These are phyloP conservation scores for Gila robusta DNA, from an alignment of 2,797 vertebrate species.

Conservation along the genomic window DNA sequence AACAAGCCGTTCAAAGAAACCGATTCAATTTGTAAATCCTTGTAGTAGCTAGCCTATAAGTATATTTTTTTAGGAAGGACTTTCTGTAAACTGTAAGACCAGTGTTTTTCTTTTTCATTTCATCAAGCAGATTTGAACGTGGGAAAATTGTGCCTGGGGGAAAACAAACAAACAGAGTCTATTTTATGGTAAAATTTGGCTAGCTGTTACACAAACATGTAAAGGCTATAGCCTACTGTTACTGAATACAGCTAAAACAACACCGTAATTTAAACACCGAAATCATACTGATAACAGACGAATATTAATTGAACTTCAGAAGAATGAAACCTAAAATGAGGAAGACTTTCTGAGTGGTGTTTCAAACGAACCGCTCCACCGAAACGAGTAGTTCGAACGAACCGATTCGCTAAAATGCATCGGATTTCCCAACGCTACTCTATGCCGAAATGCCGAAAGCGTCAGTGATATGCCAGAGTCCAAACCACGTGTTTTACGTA, in stretches of 20 bases:
- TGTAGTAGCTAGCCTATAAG: not conserved
- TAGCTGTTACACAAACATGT: not conserved
- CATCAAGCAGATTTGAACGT: not conserved
- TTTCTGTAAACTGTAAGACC: not conserved
- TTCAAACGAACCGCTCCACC: constrained; percentile 17
- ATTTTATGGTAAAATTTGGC: not conserved
- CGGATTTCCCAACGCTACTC: constrained; percentile 36
- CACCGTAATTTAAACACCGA: not conserved
- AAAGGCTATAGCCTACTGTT: not conserved
- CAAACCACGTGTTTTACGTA: constrained; percentile 92
- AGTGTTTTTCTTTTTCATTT: not conserved
- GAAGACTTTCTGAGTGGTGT: not conserved
- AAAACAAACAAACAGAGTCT: not conserved
- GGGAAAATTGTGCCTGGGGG: not conserved
- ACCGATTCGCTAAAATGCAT: constrained; percentile 27
- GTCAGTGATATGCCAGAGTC: constrained; percentile 79
- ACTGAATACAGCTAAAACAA: not conserved
- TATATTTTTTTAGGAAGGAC: not conserved
- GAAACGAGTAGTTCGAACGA: constrained; percentile 7
- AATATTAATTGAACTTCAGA: not conserved
- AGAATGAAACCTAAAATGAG: not conserved
- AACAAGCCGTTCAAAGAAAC: not conserved
- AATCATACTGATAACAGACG: too few relatives aligned
- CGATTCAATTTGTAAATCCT: not conserved
- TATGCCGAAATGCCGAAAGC: constrained; percentile 66